phyloP scores from a whole-genome alignment of 1,140 invertebrate species.

The Drosophila hydei region DNA sequence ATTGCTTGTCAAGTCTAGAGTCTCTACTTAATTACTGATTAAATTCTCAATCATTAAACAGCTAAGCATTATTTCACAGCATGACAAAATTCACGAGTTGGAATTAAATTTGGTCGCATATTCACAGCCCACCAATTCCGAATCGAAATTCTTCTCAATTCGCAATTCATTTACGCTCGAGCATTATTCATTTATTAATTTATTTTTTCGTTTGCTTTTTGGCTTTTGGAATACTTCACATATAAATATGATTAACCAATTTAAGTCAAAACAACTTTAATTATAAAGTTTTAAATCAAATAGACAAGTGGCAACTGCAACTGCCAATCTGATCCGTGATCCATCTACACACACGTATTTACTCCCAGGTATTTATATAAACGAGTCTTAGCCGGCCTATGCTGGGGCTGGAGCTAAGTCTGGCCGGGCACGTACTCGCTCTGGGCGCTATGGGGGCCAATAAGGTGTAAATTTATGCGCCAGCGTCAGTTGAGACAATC shows the following conservation, averaged over 20 bases:
- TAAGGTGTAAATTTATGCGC: conserved; percentile 81
- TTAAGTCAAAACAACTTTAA: conserved; percentile 82
- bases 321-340: conserved; percentile 39
- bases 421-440: conserved; percentile 58
- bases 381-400: background rate
- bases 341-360: conserved; percentile 19
- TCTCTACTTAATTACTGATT: no score
- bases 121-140: conserved; percentile 37
- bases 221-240: conserved; percentile 34
- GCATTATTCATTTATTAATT: conserved; percentile 51
- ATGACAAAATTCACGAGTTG: conserved; percentile 44
- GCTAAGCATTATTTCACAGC: conserved; percentile 1
- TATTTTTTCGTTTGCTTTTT: conserved; percentile 4
- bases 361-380: background rate
- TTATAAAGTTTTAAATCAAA: conserved; percentile 65
- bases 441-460: conserved; percentile 79
- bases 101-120: conserved; percentile 41
- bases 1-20: no score
- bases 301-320: conserved; percentile 56
- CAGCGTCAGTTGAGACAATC: conserved; percentile 40
- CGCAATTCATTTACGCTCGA: conserved; percentile 18
- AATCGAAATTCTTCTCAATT: conserved; percentile 53
- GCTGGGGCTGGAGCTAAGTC: conserved; percentile 1
- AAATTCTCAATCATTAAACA: background rate
- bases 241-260: conserved; percentile 80